Conservation (phyloP, 92 coral and sea anemone species). For the Galaxea fascicularis region DNA sequence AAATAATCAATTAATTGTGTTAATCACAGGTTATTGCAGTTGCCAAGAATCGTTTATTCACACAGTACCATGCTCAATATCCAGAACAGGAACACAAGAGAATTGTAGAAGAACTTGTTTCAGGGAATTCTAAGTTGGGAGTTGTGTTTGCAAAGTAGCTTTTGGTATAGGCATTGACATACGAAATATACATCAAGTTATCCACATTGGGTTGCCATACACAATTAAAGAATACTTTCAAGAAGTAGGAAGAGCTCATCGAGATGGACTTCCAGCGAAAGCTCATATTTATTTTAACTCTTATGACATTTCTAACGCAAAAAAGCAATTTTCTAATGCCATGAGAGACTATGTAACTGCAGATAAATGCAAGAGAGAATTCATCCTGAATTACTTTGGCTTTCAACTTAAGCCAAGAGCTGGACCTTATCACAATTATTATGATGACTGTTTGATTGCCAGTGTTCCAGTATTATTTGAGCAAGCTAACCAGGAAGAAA, state of each 20-base stretch:
- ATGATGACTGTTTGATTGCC: not conserved
- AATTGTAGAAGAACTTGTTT: conserved; percentile 37
- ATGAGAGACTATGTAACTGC: not conserved
- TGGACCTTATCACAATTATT: not conserved
- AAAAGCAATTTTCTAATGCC: not conserved
- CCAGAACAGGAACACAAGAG: conserved; percentile 44
- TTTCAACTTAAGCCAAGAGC: not conserved
- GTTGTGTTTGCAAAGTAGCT: conserved; percentile 65
- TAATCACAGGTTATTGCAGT: too few species aligned
- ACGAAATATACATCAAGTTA: conserved; percentile 36
- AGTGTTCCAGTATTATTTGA: not conserved
- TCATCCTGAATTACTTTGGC: not conserved
- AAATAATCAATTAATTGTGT: too few species aligned
- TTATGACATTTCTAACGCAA: not conserved
- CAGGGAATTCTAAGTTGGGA: conserved; percentile 20
- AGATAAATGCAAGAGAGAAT: not conserved
- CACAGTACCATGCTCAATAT: conserved; percentile 10
- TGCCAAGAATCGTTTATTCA: not conserved
- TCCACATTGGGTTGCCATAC: conserved; percentile 64
- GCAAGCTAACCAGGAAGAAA: not conserved
- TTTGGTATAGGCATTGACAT: conserved; percentile 67
- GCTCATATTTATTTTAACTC: not conserved
- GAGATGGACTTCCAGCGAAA: conserved; percentile 48
- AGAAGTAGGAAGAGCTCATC: conserved; percentile 39
- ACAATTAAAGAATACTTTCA: conserved; percentile 1